Conservation (phyloP, 2,113 vertebrate species). For the Otocyon megalotis region DNA sequence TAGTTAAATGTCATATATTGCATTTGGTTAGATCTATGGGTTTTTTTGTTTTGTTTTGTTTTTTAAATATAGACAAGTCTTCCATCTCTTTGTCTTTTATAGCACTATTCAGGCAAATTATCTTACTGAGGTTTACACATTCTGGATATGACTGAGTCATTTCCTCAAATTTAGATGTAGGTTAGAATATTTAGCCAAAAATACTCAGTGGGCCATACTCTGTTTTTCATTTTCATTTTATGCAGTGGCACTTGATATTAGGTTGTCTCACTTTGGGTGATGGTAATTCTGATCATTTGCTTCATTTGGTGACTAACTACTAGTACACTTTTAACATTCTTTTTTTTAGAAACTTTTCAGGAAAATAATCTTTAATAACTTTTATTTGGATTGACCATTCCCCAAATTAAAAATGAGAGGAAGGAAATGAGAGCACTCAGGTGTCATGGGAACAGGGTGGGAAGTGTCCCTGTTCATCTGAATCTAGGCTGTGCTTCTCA, state of each 20-base stretch:
- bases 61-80: neutral
- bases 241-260: neutral
- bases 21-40: neutral
- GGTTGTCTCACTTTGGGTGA: neutral
- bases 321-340: neutral
- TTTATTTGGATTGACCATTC: neutral
- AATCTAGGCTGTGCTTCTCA: neutral
- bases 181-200: neutral
- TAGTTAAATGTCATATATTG: neutral
- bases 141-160: neutral
- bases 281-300: neutral
- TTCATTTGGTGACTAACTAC: neutral
- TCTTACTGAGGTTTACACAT: neutral
- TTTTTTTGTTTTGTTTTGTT: neutral
- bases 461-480: accelerated
- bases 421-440: neutral
- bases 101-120: neutral
- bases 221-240: neutral
- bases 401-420: neutral
- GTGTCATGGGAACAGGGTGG: neutral
- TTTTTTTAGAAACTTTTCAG: neutral
- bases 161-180: neutral
- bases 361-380: neutral
- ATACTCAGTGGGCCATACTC: neutral
- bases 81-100: neutral